Evolutionary conservation across 1,140 invertebrate species (phyloP).

Genomic region (Drosophila ercepeae): DNA sequence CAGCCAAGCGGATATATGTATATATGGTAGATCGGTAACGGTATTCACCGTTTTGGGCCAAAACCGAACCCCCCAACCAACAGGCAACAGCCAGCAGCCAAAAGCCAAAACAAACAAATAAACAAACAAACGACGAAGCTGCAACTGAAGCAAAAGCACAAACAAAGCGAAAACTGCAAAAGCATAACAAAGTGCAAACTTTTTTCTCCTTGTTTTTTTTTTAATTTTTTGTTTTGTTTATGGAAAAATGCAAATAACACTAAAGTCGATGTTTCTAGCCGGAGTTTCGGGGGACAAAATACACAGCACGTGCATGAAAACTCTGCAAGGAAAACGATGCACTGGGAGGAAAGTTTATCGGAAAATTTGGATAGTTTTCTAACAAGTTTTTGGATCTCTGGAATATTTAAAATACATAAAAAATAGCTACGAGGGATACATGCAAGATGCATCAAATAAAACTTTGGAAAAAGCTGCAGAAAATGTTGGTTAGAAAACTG

Average conservation of each 20-base stretch:
- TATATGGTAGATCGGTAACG: constrained; percentile 52
- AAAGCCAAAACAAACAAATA: constrained; percentile 43
- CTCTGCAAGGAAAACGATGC: constrained; percentile 7
- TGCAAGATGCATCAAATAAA: no score
- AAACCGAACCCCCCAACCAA: constrained; percentile 14
- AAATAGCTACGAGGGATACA: no score
- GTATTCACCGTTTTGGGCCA: constrained; percentile 54
- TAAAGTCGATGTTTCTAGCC: constrained; percentile 17
- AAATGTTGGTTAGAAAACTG: no score
- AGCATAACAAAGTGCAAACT: constrained; percentile 54
- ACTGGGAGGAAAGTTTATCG: no score
- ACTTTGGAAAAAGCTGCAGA: no score
- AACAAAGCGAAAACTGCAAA: constrained; percentile 43
- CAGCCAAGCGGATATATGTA: constrained; percentile 56
- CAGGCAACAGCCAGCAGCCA: constrained; percentile 4
- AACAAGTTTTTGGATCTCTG: no score
- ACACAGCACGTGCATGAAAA: constrained; percentile 59
- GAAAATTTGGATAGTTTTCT: no score
- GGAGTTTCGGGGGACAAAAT: constrained; percentile 15
- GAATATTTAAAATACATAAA: no score
- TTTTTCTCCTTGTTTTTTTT: constrained; percentile 19
- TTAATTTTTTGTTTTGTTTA: constrained; percentile 52
- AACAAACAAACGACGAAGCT: constrained; percentile 57
- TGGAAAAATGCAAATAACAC: constrained; percentile 71
- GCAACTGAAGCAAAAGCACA: constrained; percentile 55